Conservation (phyloP, 2,888 invertebrate species). For the Apamea monoglypha region DNA sequence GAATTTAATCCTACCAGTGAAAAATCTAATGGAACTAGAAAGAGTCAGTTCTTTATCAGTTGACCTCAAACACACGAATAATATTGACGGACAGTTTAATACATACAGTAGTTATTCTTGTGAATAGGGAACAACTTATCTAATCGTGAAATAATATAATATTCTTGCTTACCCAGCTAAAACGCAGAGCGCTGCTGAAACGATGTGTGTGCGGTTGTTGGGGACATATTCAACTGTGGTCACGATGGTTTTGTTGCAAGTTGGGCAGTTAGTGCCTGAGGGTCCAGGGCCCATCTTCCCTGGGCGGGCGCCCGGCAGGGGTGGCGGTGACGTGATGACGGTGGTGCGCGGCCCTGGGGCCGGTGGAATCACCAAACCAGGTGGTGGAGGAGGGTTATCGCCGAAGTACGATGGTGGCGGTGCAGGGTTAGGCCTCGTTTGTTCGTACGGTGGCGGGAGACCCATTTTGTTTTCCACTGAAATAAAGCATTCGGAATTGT, state of each 20-base stretch:
- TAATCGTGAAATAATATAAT: constrained; percentile 17
- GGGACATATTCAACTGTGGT: constrained; percentile 85
- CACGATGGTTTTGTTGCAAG: constrained; percentile 84
- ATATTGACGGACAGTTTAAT: constrained; percentile 24
- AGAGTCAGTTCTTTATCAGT: constrained; percentile 43
- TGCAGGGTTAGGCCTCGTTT: constrained; percentile 79
- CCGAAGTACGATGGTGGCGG: constrained; percentile 88
- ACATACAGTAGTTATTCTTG: constrained; percentile 32
- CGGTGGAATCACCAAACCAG: constrained; percentile 76
- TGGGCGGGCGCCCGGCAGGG: constrained; percentile 59
- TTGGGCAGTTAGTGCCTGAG: constrained; percentile 83
- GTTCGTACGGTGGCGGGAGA: constrained; percentile 86
- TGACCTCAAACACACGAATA: constrained; percentile 44
- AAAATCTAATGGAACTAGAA: constrained; percentile 26
- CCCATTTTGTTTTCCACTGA: constrained; percentile 89
- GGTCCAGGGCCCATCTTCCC: constrained; percentile 84
- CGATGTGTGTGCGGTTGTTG: constrained; percentile 86
- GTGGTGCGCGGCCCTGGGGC: constrained; percentile 79
- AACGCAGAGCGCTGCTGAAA: constrained; percentile 86
- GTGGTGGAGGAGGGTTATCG: constrained; percentile 82
- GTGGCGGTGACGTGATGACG: constrained; percentile 77
- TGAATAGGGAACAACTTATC: constrained; percentile 8
- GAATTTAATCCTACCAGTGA: background rate
- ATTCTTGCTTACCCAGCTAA: constrained; percentile 81
- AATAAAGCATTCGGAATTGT: constrained; percentile 61